Conservation (phyloP, 2,797 vertebrate species). For the Crocodylus rhombifer region DNA sequence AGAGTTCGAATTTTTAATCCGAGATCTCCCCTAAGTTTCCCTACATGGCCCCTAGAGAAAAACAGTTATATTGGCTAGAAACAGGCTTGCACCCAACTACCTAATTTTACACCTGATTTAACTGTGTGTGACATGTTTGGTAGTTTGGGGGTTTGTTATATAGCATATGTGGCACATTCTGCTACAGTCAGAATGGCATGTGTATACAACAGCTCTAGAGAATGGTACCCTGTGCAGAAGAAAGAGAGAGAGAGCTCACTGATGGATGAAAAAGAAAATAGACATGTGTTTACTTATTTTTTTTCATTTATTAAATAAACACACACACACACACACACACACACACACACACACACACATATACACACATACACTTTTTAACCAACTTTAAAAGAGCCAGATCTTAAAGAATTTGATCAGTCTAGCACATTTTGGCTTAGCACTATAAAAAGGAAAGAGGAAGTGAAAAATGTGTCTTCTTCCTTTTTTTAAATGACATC, state of each 20-base stretch:
- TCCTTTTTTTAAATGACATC: not conserved
- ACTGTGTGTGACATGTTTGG: not conserved
- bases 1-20: not conserved
- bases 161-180: fast-evolving
- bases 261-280: not conserved
- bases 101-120: not conserved
- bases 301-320: not conserved
- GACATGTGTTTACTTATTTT: not conserved
- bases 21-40: not conserved
- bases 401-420: no score
- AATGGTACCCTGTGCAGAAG: not conserved
- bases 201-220: fast-evolving
- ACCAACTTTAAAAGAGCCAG: no score
- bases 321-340: no score
- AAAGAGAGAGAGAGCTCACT: not conserved
- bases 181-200: not conserved
- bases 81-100: fast-evolving
- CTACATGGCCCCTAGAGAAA: fast-evolving
- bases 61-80: fast-evolving
- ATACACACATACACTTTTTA: no score
- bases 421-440: no score
- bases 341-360: no score
- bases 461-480: fast-evolving
- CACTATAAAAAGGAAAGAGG: not conserved
- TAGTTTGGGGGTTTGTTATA: fast-evolving